A percentile compares a stretch with the other conserved stretches of the same genome.
phyloP scores from a whole-genome alignment of 2,113 vertebrate species.

The Mustelus asterias region DNA sequence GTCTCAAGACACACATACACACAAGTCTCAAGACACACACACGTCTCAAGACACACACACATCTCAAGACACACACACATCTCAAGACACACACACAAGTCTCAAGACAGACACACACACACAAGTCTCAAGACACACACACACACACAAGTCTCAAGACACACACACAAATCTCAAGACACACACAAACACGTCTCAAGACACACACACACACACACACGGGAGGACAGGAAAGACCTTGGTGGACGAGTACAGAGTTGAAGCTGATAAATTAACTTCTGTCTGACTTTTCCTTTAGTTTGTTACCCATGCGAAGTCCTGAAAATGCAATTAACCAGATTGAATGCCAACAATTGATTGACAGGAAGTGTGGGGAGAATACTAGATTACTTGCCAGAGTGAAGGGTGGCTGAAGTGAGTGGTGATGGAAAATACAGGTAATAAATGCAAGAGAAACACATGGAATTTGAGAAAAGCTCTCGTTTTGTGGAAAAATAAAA shows the following conservation, averaged over 20 bases:
- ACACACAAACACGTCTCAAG: too few species aligned
- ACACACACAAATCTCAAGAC: too few species aligned
- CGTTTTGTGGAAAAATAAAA: not conserved
- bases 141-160: too few species aligned
- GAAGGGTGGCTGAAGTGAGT: not conserved
- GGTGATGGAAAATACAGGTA: not conserved
- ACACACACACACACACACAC: too few species aligned
- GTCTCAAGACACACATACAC: too few species aligned
- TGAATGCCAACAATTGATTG: not conserved
- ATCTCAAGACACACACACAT: too few species aligned
- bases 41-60: too few species aligned
- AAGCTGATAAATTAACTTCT: not conserved
- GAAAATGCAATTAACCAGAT: not conserved
- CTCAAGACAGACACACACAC: too few species aligned
- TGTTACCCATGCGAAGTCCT: not conserved
- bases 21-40: too few species aligned
- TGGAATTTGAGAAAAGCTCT: not conserved
- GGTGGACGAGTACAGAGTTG: not conserved
- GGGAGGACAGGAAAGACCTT: not conserved
- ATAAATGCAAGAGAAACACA: not conserved
- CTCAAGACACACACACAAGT: too few species aligned
- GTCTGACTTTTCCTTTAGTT: not conserved
- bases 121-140: too few species aligned
- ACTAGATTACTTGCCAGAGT: not conserved
- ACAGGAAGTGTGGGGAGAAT: not conserved